These are phyloP conservation scores for Parus major DNA, from an alignment of 2,113 vertebrate species.

Conservation along the genomic window DNA sequence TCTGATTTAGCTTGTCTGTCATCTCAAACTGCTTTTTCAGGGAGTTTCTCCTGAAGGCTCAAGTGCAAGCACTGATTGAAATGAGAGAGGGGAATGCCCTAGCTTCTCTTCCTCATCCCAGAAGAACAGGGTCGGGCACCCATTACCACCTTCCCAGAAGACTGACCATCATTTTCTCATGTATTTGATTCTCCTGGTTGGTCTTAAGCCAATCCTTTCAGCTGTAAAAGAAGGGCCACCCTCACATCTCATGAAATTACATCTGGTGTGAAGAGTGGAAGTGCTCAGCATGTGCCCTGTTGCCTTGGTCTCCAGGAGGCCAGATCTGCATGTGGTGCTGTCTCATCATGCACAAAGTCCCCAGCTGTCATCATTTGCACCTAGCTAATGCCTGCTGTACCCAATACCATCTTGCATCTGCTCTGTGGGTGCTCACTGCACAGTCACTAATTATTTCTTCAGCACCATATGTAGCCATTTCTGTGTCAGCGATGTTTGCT, in stretches of 20 bases:
- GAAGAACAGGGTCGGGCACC: background rate
- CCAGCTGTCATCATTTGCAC: background rate
- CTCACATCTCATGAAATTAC: background rate
- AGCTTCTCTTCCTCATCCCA: background rate
- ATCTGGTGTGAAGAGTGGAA: background rate
- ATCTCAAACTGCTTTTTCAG: background rate
- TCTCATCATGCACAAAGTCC: background rate
- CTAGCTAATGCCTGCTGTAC: background rate
- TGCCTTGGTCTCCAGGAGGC: background rate
- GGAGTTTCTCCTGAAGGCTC: background rate
- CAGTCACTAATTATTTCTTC: background rate
- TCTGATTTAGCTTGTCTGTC: background rate
- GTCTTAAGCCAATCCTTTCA: background rate
- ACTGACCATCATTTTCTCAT: background rate
- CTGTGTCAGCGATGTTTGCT: background rate
- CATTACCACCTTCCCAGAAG: background rate
- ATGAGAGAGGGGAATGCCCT: background rate
- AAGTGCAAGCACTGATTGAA: background rate
- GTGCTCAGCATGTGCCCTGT: background rate
- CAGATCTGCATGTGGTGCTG: background rate
- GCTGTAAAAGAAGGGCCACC: background rate
- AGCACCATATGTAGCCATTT: background rate
- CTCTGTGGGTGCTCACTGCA: background rate
- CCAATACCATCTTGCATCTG: background rate
- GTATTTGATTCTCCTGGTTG: background rate